Evolutionary conservation across 2,888 invertebrate genomes (phyloP).

Genomic region (Aphelenchoides bicaudatus): DNA sequence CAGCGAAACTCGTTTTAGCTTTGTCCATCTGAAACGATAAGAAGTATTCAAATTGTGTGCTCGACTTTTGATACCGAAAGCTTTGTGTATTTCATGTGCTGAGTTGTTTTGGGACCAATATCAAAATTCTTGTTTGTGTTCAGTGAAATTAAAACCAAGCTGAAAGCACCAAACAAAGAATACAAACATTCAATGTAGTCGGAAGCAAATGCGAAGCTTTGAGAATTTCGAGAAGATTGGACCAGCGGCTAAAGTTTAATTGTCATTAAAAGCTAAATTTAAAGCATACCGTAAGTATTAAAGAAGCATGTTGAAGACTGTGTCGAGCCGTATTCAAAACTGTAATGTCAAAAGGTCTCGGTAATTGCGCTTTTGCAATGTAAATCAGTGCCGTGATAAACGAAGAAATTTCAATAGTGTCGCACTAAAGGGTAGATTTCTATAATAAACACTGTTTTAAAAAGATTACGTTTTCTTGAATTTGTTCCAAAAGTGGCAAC

Average conservation of each 20-base stretch:
- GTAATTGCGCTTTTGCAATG: conserved; percentile 27
- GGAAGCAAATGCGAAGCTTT: conserved; percentile 3
- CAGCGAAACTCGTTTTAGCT: conserved; percentile 9
- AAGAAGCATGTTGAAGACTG: conserved; percentile 17
- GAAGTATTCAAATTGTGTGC: background rate
- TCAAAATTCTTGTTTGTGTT: background rate
- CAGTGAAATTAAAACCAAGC: background rate
- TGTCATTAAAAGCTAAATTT: conserved; percentile 8
- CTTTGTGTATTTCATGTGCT: conserved; percentile 8
- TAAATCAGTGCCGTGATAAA: conserved; percentile 27
- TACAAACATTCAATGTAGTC: conserved; percentile 4
- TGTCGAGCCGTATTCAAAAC: conserved; percentile 10
- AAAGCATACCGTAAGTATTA: conserved; percentile 21
- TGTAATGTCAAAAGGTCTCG: background rate
- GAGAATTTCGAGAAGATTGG: conserved; percentile 9
- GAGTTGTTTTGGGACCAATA: background rate
- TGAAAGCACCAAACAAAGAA: conserved; percentile 1
- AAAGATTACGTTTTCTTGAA: conserved; percentile 22
- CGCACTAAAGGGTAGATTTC: conserved; percentile 20
- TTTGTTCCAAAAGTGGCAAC: conserved; percentile 27
- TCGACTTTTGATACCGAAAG: background rate
- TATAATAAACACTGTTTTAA: background rate
- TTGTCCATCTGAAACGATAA: conserved; percentile 13
- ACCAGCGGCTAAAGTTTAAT: conserved; percentile 13
- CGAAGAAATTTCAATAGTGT: conserved; percentile 30